Evolutionary conservation across 2,797 vertebrate genomes (phyloP).

Genomic region (Sebastes aleutianus): DNA sequence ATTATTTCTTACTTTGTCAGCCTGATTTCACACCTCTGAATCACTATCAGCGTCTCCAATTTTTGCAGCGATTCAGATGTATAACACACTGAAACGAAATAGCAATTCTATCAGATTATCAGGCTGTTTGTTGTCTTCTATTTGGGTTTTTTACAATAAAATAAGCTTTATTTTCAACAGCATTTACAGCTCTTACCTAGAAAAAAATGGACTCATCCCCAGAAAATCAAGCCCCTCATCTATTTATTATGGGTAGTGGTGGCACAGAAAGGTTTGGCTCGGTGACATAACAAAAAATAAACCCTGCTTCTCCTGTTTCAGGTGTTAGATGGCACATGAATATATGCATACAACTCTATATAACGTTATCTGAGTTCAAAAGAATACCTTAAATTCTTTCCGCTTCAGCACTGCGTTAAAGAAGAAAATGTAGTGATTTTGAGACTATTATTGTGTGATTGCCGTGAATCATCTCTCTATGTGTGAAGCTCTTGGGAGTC

Average conservation of each 20-base stretch:
- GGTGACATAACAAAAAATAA: slow-evolving; percentile 38
- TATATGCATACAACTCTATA: neutral
- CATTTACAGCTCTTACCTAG: neutral
- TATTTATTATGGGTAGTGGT: neutral
- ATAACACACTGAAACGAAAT: neutral
- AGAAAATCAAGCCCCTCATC: neutral
- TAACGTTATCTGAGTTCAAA: neutral
- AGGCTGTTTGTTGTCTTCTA: neutral
- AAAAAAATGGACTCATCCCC: neutral
- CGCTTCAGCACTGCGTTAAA: neutral
- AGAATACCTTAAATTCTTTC: neutral
- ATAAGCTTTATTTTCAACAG: neutral
- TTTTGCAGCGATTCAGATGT: neutral
- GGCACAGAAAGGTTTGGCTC: neutral
- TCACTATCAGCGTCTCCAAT: neutral
- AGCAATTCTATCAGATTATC: neutral
- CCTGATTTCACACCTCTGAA: neutral
- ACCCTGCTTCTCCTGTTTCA: slow-evolving; percentile 39
- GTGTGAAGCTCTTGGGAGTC: slow-evolving; percentile 37
- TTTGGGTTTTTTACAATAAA: neutral
- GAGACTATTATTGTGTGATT: slow-evolving; percentile 6
- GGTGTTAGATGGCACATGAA: neutral
- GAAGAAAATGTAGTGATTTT: neutral
- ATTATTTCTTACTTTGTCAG: neutral
- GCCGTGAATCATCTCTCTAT: slow-evolving; percentile 26